Base-by-base conservation (phyloP, 2,797 vertebrate genomes). In the Ptychobarbus kaznakovi region DNA sequence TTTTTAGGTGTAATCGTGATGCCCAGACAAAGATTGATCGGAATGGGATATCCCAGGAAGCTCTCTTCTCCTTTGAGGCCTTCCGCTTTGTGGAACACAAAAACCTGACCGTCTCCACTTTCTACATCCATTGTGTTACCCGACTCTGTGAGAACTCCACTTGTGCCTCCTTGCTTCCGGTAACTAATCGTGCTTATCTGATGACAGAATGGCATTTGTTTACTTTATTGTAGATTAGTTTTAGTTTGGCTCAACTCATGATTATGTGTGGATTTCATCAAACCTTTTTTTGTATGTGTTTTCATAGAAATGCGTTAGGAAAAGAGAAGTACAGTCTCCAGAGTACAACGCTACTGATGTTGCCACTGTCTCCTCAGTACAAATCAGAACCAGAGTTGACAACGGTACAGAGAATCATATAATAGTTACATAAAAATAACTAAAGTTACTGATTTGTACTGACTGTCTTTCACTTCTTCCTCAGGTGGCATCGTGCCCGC, bases 51-150 rank as follows among this genome's bases (percentile, higher is more conserved):
- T 49, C 90, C 18, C 94, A 95, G 84, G 83, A 86, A 28, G 94
- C 94, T 2, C 93, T 83, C 25, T 95, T 95, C 90, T 94, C 93
- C 16, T 95, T 95, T 2, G 93, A 95, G 88, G 89, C 93, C 8
- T 95, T 95, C 80, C 93, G 94, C 65, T 95, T 95, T 18, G 13
- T 93, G 53, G 86, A 93, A 16, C 85, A 85, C 49, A 40, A 75
- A 12, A 90, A 91, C 1, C 16, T 13, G 28, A 75, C 46, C 0
- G 0, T 92, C 49, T 94, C 94, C 77, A 94, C 91, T 44, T 95
- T 94, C 87, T 95, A 93, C 56, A 80, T 95, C 1, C 94, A 95
- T 91, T 95, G 94, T 79, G 89, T 86, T 86, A 94, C 94, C 83
- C 88, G 94, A 49, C 94, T 95, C 20, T 95, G 95, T 76, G 88